Base-by-base conservation (phyloP, 2,888 invertebrate species). In the Hipparchia sbordonii region DNA sequence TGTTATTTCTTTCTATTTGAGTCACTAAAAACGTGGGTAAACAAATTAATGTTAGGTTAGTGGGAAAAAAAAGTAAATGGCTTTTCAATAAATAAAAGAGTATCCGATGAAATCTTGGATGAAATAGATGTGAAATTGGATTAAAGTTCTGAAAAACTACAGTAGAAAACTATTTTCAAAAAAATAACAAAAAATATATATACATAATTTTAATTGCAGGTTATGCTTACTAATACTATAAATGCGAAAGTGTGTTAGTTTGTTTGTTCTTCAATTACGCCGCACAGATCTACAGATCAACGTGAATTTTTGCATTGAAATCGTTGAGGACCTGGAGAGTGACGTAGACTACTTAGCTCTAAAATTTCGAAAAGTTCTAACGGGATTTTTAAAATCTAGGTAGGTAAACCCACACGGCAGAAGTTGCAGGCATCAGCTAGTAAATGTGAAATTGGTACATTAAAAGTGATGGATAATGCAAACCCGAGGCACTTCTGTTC, bases 11-110 rank as follows among this genome's bases (percentile, higher is more conserved):
- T 12, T 1, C 33, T 51, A 59, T 59, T 48, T n/a, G 13, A 68
- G n/a, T 59, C 68, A 59, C 45, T 68, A 51, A 68, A 67, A 68
- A 33, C 46, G 23, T 48, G 60, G 12, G 33, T 23, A 23, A 68
- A 48, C 59, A 67, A 59, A 4, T 54, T 66, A 54, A 66, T 66
- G 59, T 67, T 48, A 12, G 23, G 39, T 9, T 59, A 6, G 67
- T 59, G 23, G 59, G 67, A 59, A 59, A 67, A 12, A 48, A 0
- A 48, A 48, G 51, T 68, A 68, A 68, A 59, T 48, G 9, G 46
- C 13, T 5, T 46, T 67, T 9, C 5, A 61, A 52, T 12, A 52
- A 52, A 52, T 52, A 8, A 57, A 13, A 8, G 23, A 23, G 8
- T 13, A 56, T 13, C 2, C 13, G 7, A 13, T 56, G 13, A 23